phyloP scores from a whole-genome alignment of 2,797 vertebrate genomes.

The Anguilla pacifica region DNA sequence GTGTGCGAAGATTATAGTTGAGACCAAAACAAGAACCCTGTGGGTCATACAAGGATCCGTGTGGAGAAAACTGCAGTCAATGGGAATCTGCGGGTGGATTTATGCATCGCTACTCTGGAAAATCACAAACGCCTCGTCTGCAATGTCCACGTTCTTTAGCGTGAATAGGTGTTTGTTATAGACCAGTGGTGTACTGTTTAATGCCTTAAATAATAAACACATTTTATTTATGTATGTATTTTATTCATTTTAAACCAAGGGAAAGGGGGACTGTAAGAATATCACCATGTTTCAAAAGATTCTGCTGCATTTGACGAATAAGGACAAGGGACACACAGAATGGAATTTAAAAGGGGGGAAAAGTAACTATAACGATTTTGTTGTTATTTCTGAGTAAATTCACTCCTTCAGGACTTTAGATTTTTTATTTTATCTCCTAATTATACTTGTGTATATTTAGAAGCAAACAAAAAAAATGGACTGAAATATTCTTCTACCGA shows the following conservation, averaged over 20 bases:
- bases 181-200: background rate
- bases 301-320: background rate
- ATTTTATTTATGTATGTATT: background rate
- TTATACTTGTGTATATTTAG: background rate
- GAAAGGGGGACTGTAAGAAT: background rate
- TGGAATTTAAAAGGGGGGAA: background rate
- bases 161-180: background rate
- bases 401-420: background rate
- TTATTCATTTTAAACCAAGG: background rate
- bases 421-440: background rate
- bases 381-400: background rate
- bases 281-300: background rate
- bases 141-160: background rate
- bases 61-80: background rate
- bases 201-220: background rate
- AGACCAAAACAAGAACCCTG: background rate
- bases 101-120: background rate
- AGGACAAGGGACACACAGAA: background rate
- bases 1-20: background rate
- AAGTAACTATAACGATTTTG: background rate
- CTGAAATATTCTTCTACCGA: background rate
- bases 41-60: background rate
- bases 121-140: background rate
- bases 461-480: background rate
- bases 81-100: background rate